Evolutionary conservation across 2,113 vertebrate species (phyloP), one percentile per base, ranked within the genome.

Genomic region (Mus spicilegus): DNA sequence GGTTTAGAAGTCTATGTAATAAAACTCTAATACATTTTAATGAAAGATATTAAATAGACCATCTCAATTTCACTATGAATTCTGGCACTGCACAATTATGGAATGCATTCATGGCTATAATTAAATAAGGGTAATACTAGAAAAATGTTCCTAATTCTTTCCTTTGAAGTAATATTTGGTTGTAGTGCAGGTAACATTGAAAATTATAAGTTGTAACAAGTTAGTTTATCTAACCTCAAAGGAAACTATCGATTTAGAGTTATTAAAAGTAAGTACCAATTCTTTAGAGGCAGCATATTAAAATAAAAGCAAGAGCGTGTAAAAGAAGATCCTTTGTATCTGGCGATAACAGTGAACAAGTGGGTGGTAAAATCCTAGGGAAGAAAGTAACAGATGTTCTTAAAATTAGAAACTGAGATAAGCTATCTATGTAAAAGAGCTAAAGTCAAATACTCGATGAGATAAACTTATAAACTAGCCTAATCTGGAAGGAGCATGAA

Each of bases 381-480:
- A 93, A 95, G 81, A 28, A 95, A 95, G 81, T 70, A 92, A 89
- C 76, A 88, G 84, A 96, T 87, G 89, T n/a, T 95, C 56, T 93
- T 84, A 97, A 97, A 95, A 97, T 95, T 96, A 93, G 90, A 97
- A 96, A 93, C 72, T 78, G 86, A 90, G 85, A 94, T 93, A 78
- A 91, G 86, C 82, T 73, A 90, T 51, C 82, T 87, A 56, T 8
- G 63, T 39, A 36, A 96, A 90, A 80, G 73, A 89, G 33, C 54
- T 69, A 39, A 26, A 65, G 86, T 75, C 30, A 88, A 91, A 94
- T 77, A 76, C 33, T 86, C 63, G 65, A 3, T 20, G 69, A 89
- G 33, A 94, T 54, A 90, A 95, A 93, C 6, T 39, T 54, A n/a
- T 51, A 26, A 75, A 92, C 26, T 19, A 11, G 42, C 36, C 46